Conservation (phyloP, 2,113 vertebrate species). For the Nesogale talazaci region DNA sequence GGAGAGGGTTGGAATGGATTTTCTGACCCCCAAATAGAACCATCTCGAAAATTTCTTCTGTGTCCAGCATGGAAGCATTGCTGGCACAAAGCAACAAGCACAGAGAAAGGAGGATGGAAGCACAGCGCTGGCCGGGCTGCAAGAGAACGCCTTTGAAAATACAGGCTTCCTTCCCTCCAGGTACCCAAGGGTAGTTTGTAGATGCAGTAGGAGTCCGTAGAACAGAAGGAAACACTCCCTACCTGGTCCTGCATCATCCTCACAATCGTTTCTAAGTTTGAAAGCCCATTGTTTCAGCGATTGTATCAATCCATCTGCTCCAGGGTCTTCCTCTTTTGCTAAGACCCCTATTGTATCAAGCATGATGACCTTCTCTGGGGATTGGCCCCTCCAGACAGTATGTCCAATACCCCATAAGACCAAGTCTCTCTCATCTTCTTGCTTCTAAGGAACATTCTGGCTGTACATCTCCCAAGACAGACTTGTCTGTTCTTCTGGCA, state of each 20-base stretch:
- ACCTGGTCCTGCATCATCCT: not conserved
- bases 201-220: not conserved
- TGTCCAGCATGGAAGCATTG: conserved; percentile 55
- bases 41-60: conserved; percentile 71
- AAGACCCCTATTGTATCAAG: not conserved
- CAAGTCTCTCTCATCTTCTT: not conserved
- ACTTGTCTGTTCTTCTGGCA: not conserved
- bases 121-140: conserved; percentile 65
- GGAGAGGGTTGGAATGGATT: conserved; percentile 74
- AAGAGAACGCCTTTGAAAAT: conserved; percentile 56
- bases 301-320: not conserved
- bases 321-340: not conserved
- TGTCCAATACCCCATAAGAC: not conserved
- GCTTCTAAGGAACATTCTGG: not conserved
- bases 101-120: conserved; percentile 77
- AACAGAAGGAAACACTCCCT: too few species aligned
- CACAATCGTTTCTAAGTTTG: not conserved
- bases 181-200: not conserved
- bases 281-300: not conserved
- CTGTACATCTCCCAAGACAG: not conserved
- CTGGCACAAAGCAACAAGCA: not conserved
- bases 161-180: not conserved
- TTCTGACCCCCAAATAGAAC: conserved; percentile 80
- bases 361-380: not conserved
- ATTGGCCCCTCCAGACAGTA: not conserved